phyloP scores from a whole-genome alignment of 2,888 invertebrate species.

The Caenorhabditis zanzibari region DNA sequence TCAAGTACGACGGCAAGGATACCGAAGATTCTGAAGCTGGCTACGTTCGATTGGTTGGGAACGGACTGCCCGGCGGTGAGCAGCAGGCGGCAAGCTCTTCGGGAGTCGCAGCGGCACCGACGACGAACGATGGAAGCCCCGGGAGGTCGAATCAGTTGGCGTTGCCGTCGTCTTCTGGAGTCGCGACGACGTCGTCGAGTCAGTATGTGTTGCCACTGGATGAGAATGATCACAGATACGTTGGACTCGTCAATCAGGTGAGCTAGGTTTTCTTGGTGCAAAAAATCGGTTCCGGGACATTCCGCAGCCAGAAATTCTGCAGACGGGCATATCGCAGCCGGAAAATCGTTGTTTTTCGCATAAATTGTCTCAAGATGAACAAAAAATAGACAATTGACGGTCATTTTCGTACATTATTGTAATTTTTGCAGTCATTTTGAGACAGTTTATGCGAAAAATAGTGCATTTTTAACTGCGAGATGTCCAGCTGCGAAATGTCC shows the following conservation, averaged over 20 bases:
- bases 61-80: conserved; percentile 56
- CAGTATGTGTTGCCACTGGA: conserved; percentile 68
- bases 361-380: too few relatives aligned
- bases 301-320: too few relatives aligned
- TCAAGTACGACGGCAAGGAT: neutral
- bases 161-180: conserved; percentile 11
- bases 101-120: conserved; percentile 27
- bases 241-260: conserved; percentile 82
- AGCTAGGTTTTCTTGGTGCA: neutral
- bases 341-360: too few relatives aligned
- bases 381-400: too few relatives aligned
- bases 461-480: too few relatives aligned
- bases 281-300: too few relatives aligned
- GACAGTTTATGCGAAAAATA: too few relatives aligned
- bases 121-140: conserved; percentile 16
- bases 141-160: conserved; percentile 33
- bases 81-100: conserved; percentile 39
- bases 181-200: conserved; percentile 30
- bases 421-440: too few relatives aligned
- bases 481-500: too few relatives aligned
- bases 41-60: conserved; percentile 33
- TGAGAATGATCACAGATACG: conserved; percentile 82
- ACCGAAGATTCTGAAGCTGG: neutral
- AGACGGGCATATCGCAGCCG: too few relatives aligned
- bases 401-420: too few relatives aligned